A percentile compares a stretch with the other conserved stretches of the same genome.
phyloP scores from a whole-genome alignment of 2,888 invertebrate species.

The Agriopis aurantiaria region DNA sequence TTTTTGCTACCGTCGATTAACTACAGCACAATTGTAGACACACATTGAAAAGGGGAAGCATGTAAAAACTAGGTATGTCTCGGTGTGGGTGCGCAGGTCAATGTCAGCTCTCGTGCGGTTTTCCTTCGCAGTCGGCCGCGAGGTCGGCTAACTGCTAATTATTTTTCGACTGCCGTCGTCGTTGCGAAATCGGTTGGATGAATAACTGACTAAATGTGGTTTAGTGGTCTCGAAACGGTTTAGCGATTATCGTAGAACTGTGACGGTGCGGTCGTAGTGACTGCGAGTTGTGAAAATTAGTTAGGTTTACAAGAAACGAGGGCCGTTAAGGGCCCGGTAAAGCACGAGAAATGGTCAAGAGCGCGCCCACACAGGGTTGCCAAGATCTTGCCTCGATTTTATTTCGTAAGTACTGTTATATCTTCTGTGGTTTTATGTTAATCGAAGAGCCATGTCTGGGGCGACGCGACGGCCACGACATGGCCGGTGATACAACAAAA shows the following conservation, averaged over 20 bases:
- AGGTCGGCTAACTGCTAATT: conserved; percentile 80
- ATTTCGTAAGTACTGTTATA: conserved; percentile 23
- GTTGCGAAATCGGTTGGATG: conserved; percentile 72
- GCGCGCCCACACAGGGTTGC: conserved; percentile 76
- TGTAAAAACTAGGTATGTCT: conserved; percentile 34
- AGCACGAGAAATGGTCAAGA: conserved; percentile 55
- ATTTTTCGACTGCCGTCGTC: conserved; percentile 72
- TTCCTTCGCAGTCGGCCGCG: conserved; percentile 66
- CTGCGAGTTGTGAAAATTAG: conserved; percentile 33
- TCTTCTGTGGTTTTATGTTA: conserved; percentile 77
- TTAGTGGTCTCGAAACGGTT: conserved; percentile 65
- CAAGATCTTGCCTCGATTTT: conserved; percentile 58
- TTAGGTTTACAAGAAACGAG: conserved; percentile 23
- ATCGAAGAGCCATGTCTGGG: conserved; percentile 84
- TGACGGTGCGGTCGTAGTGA: conserved; percentile 34
- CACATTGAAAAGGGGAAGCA: conserved; percentile 51
- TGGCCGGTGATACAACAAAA: conserved; percentile 70
- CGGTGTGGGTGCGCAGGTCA: conserved; percentile 61
- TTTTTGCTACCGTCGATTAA: conserved; percentile 53
- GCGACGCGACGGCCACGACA: conserved; percentile 60
- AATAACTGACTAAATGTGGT: conserved; percentile 69
- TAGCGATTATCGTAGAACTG: conserved; percentile 52
- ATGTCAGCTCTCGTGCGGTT: conserved; percentile 74
- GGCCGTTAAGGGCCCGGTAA: conserved; percentile 39
- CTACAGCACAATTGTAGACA: conserved; percentile 43